Evolutionary conservation across 2,888 invertebrate genomes (phyloP).

Genomic region (Cyrtodaria siliqua): DNA sequence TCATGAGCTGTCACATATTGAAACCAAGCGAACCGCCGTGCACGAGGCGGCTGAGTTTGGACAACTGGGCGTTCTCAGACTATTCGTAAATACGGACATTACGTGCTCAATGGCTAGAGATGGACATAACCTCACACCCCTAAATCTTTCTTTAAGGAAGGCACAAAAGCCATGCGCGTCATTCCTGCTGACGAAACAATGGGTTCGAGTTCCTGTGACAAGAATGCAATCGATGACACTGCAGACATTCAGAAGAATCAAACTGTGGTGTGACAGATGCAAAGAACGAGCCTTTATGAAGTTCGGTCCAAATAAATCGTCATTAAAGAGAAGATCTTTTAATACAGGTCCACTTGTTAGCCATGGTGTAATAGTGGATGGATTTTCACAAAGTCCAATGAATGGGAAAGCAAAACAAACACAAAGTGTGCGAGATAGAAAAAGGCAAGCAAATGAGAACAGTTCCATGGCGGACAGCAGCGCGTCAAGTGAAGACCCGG

Average conservation of each 20-base stretch:
- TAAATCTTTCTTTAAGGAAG: slow-evolving; percentile 83
- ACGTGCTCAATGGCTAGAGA: slow-evolving; percentile 82
- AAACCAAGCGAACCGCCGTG: slow-evolving; percentile 80
- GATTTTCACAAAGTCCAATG: slow-evolving; percentile 80
- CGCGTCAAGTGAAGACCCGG: slow-evolving; percentile 71
- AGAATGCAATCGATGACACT: slow-evolving; percentile 78
- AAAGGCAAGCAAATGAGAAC: slow-evolving; percentile 59
- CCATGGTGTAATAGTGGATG: slow-evolving; percentile 80
- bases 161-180: slow-evolving; percentile 83
- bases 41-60: slow-evolving; percentile 84
- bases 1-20: slow-evolving; percentile 77
- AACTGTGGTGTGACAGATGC: slow-evolving; percentile 82
- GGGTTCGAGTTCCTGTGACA: slow-evolving; percentile 82
- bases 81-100: slow-evolving; percentile 83
- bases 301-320: slow-evolving; percentile 80
- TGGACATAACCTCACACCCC: slow-evolving; percentile 81
- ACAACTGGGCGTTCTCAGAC: slow-evolving; percentile 81
- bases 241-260: slow-evolving; percentile 80
- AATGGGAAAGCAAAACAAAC: slow-evolving; percentile 73
- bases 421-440: slow-evolving; percentile 49
- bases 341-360: slow-evolving; percentile 77
- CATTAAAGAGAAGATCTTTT: slow-evolving; percentile 72
- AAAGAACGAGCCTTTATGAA: slow-evolving; percentile 80
- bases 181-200: slow-evolving; percentile 85
- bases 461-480: slow-evolving; percentile 51